Percentiles rank a stretch among this genome's conserved stretches.
These are phyloP conservation scores for Sciurus niger DNA, from an alignment of 2,113 vertebrate genomes.

Conservation along the genomic window DNA sequence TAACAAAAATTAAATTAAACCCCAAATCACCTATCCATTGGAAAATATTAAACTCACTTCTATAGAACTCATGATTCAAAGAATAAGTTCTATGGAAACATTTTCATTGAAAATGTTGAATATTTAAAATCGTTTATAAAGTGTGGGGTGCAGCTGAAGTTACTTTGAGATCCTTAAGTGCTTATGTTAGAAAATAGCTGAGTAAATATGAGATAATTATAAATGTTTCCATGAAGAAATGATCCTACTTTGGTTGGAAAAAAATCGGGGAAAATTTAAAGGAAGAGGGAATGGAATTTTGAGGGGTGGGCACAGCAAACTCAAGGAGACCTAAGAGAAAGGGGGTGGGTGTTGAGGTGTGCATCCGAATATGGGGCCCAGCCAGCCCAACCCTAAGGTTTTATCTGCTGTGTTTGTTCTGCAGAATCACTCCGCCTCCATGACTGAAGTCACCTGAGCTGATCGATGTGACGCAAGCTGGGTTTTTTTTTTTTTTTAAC, in stretches of 20 bases:
- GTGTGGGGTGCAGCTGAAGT: not conserved
- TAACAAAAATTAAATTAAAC: not conserved
- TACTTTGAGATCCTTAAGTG: not conserved
- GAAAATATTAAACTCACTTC: slow-evolving; percentile 34
- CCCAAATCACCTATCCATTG: not conserved
- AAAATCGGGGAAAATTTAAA: not conserved
- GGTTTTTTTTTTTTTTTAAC: slow-evolving; percentile 88
- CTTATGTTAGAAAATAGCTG: not conserved
- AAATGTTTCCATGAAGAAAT: slow-evolving; percentile 11
- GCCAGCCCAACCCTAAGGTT: not conserved
- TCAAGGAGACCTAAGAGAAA: not conserved
- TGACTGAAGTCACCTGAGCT: slow-evolving; percentile 99
- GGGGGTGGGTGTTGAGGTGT: not conserved
- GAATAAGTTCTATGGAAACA: not conserved
- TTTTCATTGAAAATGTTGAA: not conserved
- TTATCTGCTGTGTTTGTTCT: slow-evolving; percentile 74
- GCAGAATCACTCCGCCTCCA: slow-evolving; percentile 98
- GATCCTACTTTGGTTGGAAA: not conserved
- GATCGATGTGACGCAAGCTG: slow-evolving; percentile 89
- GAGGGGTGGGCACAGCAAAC: not conserved
- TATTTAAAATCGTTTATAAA: slow-evolving; percentile 2
- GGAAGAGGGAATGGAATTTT: not conserved
- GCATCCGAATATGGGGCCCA: fast-evolving
- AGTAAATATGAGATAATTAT: not conserved
- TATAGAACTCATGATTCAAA: slow-evolving; percentile 13